phyloP scores from a whole-genome alignment of 2,797 vertebrate species.

The Sarcoramphus papa region DNA sequence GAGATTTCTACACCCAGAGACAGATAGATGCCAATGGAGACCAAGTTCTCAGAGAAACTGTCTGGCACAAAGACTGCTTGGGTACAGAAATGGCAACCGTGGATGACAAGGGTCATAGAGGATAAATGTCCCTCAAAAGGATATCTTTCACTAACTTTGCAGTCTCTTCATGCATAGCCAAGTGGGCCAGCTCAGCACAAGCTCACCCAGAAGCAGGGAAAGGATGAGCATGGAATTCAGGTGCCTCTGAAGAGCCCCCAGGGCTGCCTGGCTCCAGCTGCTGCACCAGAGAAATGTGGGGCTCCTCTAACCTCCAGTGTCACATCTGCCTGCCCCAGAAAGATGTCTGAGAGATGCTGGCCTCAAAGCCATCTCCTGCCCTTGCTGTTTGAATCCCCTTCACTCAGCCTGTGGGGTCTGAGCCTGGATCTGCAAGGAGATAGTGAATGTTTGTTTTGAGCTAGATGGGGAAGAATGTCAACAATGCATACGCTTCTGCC shows the following conservation, averaged over 20 bases:
- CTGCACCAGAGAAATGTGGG: not conserved
- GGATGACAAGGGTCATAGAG: not conserved
- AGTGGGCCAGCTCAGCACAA: not conserved
- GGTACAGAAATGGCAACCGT: not conserved
- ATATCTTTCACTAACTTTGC: not conserved
- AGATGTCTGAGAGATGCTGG: not conserved
- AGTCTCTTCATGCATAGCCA: not conserved
- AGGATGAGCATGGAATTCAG: not conserved
- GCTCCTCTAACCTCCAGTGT: not conserved
- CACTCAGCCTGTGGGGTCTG: not conserved
- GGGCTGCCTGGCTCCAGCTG: not conserved
- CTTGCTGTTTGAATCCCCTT: not conserved
- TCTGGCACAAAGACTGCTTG: not conserved
- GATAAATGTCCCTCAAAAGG: not conserved
- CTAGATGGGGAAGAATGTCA: not conserved
- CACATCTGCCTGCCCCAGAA: not conserved
- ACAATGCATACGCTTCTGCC: not conserved
- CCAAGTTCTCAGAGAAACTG: not conserved
- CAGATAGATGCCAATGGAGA: not conserved
- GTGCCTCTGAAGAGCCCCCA: not conserved
- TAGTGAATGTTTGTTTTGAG: not conserved
- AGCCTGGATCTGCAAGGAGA: not conserved
- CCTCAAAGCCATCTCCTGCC: not conserved
- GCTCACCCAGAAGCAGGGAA: not conserved
- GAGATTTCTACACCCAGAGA: not conserved